Evolutionary conservation across 2,888 invertebrate genomes (phyloP).

Genomic region (Chaetoderma sp.): DNA sequence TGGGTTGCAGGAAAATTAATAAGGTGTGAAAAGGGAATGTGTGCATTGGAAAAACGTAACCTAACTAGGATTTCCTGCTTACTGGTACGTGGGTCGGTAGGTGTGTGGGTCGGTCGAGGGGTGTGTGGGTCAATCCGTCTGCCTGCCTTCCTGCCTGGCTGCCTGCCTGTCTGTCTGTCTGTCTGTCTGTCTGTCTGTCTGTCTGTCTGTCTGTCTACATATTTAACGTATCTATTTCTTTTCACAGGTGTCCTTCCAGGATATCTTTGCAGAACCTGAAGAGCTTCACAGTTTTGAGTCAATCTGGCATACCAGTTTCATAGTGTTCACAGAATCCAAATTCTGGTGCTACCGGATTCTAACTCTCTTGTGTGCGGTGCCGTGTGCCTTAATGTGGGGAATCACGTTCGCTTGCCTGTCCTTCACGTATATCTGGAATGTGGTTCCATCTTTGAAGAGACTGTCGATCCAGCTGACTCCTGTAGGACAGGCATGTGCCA

Average conservation of each 20-base stretch:
- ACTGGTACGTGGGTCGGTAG: too few relatives aligned
- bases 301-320: conserved; percentile 73
- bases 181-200: too few relatives aligned
- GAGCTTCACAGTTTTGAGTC: conserved; percentile 73
- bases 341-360: conserved; percentile 79
- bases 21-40: too few relatives aligned
- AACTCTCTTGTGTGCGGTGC: conserved; percentile 77
- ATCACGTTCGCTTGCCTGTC: conserved; percentile 70
- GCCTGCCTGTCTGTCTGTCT: too few relatives aligned
- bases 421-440: conserved; percentile 70
- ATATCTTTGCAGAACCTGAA: conserved; percentile 55
- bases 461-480: conserved; percentile 35
- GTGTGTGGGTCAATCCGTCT: conserved; percentile 70
- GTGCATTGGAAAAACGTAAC: too few relatives aligned
- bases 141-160: too few relatives aligned
- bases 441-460: conserved; percentile 35
- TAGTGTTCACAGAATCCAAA: conserved; percentile 73
- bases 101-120: too few relatives aligned
- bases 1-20: too few relatives aligned
- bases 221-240: conserved; percentile 74
- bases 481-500: conserved; percentile 27
- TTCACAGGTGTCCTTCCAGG: conserved; percentile 72
- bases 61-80: too few relatives aligned
- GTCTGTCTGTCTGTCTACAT: too few relatives aligned
- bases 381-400: conserved; percentile 76